Evolutionary conservation across 2,888 invertebrate species (phyloP).

Genomic region (Brachypterus glaber): DNA sequence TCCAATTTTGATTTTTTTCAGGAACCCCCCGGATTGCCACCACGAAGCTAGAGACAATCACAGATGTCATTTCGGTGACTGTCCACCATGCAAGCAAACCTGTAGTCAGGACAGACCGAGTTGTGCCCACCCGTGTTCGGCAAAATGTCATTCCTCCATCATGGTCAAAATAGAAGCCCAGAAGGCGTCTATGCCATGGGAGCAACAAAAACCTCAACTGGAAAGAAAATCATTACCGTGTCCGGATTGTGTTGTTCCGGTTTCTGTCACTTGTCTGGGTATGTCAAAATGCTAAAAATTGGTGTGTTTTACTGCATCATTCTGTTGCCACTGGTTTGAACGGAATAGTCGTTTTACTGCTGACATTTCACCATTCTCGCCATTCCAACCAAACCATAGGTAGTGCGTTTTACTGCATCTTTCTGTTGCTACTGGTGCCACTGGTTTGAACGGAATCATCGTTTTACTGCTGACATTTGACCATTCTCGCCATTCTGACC

Average conservation of each 20-base stretch:
- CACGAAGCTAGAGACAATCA: slow-evolving; percentile 65
- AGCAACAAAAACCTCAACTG: slow-evolving; percentile 39
- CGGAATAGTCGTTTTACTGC: too few species aligned
- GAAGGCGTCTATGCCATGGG: slow-evolving; percentile 59
- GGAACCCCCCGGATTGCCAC: slow-evolving; percentile 74
- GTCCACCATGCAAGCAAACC: slow-evolving; percentile 70
- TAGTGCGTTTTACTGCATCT: too few species aligned
- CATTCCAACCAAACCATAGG: too few species aligned
- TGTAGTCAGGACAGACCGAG: slow-evolving; percentile 52
- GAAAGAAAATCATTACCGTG: slow-evolving; percentile 53
- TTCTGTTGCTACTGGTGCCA: too few species aligned
- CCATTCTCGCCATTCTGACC: too few species aligned
- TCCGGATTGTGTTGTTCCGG: slow-evolving; percentile 60
- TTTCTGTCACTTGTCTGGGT: slow-evolving; percentile 59
- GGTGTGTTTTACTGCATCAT: too few species aligned
- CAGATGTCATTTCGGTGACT: slow-evolving; percentile 73
- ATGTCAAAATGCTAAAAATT: slow-evolving; percentile 11
- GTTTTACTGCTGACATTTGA: too few species aligned
- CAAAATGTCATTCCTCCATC: slow-evolving; percentile 68
- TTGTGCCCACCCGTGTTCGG: slow-evolving; percentile 62
- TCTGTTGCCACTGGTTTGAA: too few species aligned
- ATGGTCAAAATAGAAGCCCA: slow-evolving; percentile 50
- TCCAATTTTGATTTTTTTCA: too few species aligned
- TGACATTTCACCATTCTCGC: too few species aligned
- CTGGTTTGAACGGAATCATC: too few species aligned